Evolutionary conservation across 1,140 invertebrate genomes (phyloP).

Genomic region (Heliconius congener): DNA sequence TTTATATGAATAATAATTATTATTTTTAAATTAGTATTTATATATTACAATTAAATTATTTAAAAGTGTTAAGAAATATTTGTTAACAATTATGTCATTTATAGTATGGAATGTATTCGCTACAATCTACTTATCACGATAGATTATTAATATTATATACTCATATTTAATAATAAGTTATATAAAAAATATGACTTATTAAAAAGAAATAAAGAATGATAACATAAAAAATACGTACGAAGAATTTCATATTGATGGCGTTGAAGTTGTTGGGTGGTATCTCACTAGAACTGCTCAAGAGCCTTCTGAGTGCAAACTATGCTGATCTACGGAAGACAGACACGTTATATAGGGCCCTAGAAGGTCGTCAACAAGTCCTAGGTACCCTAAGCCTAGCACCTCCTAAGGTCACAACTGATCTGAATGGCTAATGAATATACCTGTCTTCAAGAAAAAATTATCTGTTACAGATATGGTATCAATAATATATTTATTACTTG

Average conservation of each 20-base stretch:
- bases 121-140: no score
- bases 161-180: constrained; percentile 5
- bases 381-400: constrained; percentile 46
- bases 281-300: constrained; percentile 71
- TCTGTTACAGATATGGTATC: constrained; percentile 51
- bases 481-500: constrained; percentile 55
- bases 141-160: no score
- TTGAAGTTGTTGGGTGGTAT: constrained; percentile 51
- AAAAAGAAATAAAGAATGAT: neutral
- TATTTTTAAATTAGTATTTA: no score
- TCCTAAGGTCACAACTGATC: constrained; percentile 61
- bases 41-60: no score
- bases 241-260: constrained; percentile 72
- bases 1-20: no score
- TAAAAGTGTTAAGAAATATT: no score
- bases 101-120: no score
- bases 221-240: constrained; percentile 58
- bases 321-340: constrained; percentile 54
- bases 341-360: constrained; percentile 65
- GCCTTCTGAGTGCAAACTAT: constrained; percentile 76
- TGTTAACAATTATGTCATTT: no score
- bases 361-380: constrained; percentile 61
- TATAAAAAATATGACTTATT: neutral
- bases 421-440: constrained; percentile 68
- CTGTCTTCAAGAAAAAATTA: constrained; percentile 53